A percentile compares a stretch with the other conserved stretches of the same genome.
Conservation (phyloP, 2,797 vertebrate genomes). For the Tokudaia muenninki region DNA sequence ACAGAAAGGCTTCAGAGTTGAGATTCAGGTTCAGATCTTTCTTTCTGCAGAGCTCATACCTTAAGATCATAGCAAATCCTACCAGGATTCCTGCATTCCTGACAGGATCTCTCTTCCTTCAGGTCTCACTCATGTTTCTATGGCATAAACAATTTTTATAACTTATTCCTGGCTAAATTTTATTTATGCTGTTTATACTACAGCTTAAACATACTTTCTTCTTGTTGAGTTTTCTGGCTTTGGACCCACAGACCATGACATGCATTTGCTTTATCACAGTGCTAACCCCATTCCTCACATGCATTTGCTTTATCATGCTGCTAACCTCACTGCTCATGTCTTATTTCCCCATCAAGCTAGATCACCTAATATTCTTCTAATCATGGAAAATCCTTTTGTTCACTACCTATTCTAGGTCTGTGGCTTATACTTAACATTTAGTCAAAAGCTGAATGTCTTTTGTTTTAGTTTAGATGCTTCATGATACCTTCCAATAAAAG, state of each 20-base stretch:
- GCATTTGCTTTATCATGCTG: not conserved
- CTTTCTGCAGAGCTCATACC: not conserved
- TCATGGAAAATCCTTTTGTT: not conserved
- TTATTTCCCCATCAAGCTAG: not conserved
- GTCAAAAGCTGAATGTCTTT: not conserved
- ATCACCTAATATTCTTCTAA: not conserved
- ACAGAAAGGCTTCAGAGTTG: not conserved
- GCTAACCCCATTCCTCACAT: not conserved
- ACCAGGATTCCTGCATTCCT: not conserved
- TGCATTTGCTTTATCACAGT: not conserved
- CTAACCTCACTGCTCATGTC: not conserved
- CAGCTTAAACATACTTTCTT: slow-evolving; percentile 11
- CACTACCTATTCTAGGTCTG: not conserved
- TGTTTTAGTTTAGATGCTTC: not conserved
- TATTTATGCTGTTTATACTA: not conserved
- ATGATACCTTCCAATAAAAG: not conserved
- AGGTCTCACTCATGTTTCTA: not conserved
- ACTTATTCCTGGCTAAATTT: not conserved
- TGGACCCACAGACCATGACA: not conserved
- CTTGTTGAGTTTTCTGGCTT: not conserved
- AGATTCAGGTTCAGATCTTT: not conserved
- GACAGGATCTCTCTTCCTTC: not conserved
- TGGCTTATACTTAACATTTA: not conserved
- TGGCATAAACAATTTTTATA: slow-evolving; percentile 7
- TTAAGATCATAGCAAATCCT: not conserved